Conservation (phyloP, 2,797 vertebrate genomes). For the Cynodonichthys magdalenae region DNA sequence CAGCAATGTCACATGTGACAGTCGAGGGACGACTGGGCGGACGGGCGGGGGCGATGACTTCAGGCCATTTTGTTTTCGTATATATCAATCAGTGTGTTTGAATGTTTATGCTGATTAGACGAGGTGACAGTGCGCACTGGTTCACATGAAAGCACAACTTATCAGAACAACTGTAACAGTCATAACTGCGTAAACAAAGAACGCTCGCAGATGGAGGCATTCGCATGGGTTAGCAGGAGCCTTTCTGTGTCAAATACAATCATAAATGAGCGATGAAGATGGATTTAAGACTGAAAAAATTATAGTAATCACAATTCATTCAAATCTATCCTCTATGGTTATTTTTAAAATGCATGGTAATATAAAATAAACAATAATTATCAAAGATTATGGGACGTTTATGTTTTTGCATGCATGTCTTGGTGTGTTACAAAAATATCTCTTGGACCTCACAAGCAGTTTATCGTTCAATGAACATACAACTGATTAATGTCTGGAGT, state of each 20-base stretch:
- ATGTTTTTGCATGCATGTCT: too few species aligned
- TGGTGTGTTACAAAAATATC: too few species aligned
- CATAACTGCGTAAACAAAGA: slow-evolving; percentile 18
- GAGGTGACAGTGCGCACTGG: slow-evolving; percentile 40
- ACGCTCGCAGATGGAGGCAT: slow-evolving; percentile 22
- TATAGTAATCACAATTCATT: neutral
- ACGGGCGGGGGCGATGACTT: slow-evolving; percentile 19
- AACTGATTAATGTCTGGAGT: too few species aligned
- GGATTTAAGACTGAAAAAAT: slow-evolving; percentile 20
- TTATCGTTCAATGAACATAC: too few species aligned
- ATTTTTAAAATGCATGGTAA: neutral
- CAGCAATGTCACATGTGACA: slow-evolving; percentile 46
- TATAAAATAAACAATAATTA: neutral
- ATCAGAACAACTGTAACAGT: slow-evolving; percentile 22
- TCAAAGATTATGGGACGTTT: too few species aligned
- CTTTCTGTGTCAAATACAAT: slow-evolving; percentile 21
- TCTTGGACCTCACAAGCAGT: too few species aligned
- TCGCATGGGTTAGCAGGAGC: slow-evolving; percentile 1
- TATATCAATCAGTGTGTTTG: slow-evolving; percentile 30
- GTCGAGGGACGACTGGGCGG: slow-evolving; percentile 29
- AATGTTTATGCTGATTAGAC: slow-evolving; percentile 40
- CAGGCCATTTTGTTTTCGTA: slow-evolving; percentile 25
- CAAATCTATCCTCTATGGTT: neutral
- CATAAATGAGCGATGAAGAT: slow-evolving; percentile 27
- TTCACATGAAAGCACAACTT: slow-evolving; percentile 41